These are phyloP conservation scores for Enteromius unitaeniatus DNA, from an alignment of 2,797 vertebrate genomes.

Conservation along the genomic window DNA sequence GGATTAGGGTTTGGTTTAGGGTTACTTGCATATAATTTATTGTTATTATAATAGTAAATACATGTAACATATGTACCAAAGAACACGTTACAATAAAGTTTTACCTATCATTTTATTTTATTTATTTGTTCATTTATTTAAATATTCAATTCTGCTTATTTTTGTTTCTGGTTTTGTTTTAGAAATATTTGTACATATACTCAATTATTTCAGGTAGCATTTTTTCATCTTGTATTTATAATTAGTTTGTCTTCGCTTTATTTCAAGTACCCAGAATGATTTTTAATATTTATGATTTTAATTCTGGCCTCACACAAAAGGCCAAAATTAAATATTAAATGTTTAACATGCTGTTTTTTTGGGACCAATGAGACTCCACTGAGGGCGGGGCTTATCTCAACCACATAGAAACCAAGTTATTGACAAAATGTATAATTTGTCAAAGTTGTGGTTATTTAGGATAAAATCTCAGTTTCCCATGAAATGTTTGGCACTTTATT, in stretches of 20 bases:
- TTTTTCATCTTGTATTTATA: background rate
- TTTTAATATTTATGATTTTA: background rate
- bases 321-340: background rate
- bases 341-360: background rate
- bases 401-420: background rate
- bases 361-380: background rate
- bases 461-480: background rate
- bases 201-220: background rate
- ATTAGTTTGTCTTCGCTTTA: background rate
- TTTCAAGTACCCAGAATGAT: background rate
- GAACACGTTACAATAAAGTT: too few species aligned
- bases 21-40: too few species aligned
- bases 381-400: background rate
- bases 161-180: background rate
- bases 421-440: background rate
- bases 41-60: too few species aligned
- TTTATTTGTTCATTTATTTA: background rate
- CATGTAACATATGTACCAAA: too few species aligned
- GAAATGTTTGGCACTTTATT: background rate
- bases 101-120: too few species aligned
- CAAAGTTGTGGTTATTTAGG: background rate
- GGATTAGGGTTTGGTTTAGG: too few species aligned
- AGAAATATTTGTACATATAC: background rate
- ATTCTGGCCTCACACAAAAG: background rate
- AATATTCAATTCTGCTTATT: background rate